These are phyloP conservation scores for Chrysochloris asiatica DNA, from an alignment of 2,113 vertebrate species.

Conservation along the genomic window DNA sequence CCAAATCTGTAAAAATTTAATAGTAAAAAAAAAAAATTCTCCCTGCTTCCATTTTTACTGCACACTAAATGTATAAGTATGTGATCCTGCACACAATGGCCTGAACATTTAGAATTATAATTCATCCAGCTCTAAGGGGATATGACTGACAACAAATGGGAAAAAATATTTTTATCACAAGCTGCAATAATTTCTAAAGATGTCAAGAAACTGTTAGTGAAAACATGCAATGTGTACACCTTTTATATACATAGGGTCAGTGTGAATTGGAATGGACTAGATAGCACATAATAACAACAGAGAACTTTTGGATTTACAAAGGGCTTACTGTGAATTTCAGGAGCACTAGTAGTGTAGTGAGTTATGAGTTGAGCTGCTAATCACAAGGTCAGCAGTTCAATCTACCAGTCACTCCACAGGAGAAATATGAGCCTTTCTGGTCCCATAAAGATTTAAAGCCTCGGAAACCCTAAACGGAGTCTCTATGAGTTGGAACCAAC, in stretches of 20 bases:
- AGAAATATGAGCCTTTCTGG: too few species aligned
- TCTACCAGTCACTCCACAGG: too few species aligned
- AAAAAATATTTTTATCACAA: background rate
- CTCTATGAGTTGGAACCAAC: too few species aligned
- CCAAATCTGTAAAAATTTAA: background rate
- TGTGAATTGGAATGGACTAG: background rate
- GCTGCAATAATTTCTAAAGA: constrained; percentile 20
- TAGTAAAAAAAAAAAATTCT: background rate
- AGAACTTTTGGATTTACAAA: background rate
- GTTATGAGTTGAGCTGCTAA: too few species aligned
- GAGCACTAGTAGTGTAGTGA: too few species aligned
- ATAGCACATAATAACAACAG: background rate
- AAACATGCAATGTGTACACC: background rate
- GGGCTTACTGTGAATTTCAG: too few species aligned
- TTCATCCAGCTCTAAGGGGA: background rate
- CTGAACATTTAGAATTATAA: background rate
- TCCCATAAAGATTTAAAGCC: too few species aligned
- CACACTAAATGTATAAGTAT: background rate
- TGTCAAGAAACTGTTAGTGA: background rate
- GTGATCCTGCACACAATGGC: background rate
- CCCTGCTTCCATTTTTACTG: background rate
- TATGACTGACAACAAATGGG: background rate
- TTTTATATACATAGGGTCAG: background rate
- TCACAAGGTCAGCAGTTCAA: too few species aligned
- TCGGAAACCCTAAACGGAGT: too few species aligned